Conservation (phyloP, 2,797 vertebrate species). For the Pachyuromys duprasi region DNA sequence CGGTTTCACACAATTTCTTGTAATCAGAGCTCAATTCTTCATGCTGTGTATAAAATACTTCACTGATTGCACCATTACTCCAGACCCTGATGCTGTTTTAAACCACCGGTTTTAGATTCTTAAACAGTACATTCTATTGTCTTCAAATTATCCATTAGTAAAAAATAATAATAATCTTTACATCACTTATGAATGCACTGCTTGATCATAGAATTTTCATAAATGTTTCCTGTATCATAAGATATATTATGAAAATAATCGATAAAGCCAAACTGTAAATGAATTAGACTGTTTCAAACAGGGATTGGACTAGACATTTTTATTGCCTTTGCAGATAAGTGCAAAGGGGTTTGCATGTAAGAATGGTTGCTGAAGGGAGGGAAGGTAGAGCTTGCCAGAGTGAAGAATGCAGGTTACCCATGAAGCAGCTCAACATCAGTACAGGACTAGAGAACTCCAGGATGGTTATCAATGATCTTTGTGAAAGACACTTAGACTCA, state of each 20-base stretch:
- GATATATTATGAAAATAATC: neutral
- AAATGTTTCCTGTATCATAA: neutral
- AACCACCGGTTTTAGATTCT: neutral
- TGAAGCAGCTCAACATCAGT: neutral
- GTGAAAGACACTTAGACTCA: constrained; percentile 73
- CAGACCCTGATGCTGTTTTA: neutral
- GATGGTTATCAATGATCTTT: constrained; percentile 41
- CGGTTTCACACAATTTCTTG: neutral
- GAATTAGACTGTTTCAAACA: neutral
- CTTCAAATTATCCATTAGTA: neutral
- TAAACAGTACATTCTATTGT: neutral
- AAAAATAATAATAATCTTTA: neutral
- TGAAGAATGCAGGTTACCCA: constrained; percentile 15
- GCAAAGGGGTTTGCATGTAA: neutral
- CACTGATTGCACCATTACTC: neutral
- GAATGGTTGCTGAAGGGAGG: constrained; percentile 28
- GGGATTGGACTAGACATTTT: neutral
- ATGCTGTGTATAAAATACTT: neutral
- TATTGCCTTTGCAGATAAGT: constrained; percentile 18
- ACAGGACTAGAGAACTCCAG: constrained; percentile 42
- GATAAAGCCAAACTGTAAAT: neutral
- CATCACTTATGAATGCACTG: neutral
- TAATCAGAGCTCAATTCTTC: neutral
- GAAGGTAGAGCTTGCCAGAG: neutral
- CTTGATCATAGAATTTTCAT: neutral